Percentiles rank a stretch among this genome's conserved stretches.
phyloP scores from a whole-genome alignment of 2,888 invertebrate species.

The Celastrina argiolus region DNA sequence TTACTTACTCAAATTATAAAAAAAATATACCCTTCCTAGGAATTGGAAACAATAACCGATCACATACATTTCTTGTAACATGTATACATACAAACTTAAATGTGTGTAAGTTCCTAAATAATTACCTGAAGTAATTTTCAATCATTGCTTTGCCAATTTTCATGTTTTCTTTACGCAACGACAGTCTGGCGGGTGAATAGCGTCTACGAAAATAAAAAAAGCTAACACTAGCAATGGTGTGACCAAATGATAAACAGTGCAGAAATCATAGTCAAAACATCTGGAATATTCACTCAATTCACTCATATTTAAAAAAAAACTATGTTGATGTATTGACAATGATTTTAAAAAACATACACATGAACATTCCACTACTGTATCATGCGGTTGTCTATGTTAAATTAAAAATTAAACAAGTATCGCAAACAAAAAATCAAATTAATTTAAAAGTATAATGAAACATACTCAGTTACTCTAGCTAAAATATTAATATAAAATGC shows the following conservation, averaged over 20 bases:
- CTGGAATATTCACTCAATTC: too few species aligned
- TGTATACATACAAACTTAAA: too few species aligned
- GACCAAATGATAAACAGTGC: slow-evolving; percentile 22
- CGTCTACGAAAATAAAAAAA: slow-evolving; percentile 82
- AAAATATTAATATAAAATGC: too few species aligned
- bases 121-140: slow-evolving; percentile 89
- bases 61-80: too few species aligned
- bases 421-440: too few species aligned
- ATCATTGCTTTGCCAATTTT: slow-evolving; percentile 87
- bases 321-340: not conserved
- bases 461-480: too few species aligned
- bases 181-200: slow-evolving; percentile 89
- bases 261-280: slow-evolving; percentile 14
- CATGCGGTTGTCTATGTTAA: not conserved
- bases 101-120: slow-evolving; percentile 24
- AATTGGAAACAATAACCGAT: too few species aligned
- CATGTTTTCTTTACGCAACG: slow-evolving; percentile 88
- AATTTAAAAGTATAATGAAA: too few species aligned
- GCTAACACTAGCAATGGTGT: slow-evolving; percentile 52
- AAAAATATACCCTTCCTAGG: too few species aligned
- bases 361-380: not conserved
- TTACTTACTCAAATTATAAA: too few species aligned
- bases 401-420: not conserved
- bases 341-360: not conserved
- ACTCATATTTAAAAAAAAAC: slow-evolving; percentile 27